These are phyloP conservation scores for Sebastes hopkinsi DNA, from an alignment of 2,797 vertebrate species.

Conservation along the genomic window DNA sequence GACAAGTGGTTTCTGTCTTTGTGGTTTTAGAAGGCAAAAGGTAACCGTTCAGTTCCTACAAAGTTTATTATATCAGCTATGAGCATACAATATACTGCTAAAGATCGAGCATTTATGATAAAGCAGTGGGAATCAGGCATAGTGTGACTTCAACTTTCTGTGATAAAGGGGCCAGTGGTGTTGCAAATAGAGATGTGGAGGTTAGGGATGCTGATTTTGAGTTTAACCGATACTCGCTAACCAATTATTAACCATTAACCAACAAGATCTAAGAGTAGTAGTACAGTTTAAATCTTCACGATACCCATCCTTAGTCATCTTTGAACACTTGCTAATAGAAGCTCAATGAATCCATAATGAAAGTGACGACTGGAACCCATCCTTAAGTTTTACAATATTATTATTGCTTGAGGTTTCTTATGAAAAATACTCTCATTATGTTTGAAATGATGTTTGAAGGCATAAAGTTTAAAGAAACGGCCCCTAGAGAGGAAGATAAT, in stretches of 20 bases:
- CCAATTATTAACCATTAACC: too few species aligned
- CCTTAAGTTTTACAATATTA: not conserved
- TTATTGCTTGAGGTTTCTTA: not conserved
- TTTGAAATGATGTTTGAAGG: not conserved
- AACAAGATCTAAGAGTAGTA: too few species aligned
- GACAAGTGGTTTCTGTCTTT: not conserved
- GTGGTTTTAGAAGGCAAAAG: not conserved
- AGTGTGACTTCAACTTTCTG: not conserved
- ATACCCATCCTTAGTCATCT: too few species aligned
- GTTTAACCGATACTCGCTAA: too few species aligned
- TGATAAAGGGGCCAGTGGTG: not conserved
- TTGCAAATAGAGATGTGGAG: not conserved
- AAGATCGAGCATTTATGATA: not conserved
- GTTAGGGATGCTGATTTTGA: too few species aligned
- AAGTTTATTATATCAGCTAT: not conserved
- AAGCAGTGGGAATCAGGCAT: not conserved
- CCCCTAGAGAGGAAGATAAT: slow-evolving; percentile 2
- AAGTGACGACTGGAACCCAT: not conserved
- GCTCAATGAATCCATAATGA: not conserved
- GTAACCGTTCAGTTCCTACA: not conserved
- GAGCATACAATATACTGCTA: not conserved
- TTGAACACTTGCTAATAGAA: not conserved
- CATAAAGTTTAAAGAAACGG: not conserved
- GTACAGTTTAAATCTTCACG: too few species aligned
- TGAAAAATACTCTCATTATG: not conserved